Evolutionary conservation across 2,797 vertebrate species (phyloP).

Genomic region (Syngnathus acus): DNA sequence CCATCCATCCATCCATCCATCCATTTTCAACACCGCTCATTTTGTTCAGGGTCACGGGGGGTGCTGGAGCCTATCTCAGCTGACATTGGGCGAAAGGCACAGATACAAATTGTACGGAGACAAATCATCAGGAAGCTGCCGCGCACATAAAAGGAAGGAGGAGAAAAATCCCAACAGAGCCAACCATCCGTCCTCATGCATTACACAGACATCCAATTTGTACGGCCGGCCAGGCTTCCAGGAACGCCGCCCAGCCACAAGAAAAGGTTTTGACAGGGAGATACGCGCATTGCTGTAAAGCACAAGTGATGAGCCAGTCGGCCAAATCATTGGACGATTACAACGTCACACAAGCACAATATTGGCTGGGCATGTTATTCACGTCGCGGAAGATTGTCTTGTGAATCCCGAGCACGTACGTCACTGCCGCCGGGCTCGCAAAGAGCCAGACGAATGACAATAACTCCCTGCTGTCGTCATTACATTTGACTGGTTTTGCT

Average conservation of each 20-base stretch:
- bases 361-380: constrained; percentile 15
- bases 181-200: constrained; percentile 21
- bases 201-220: constrained; percentile 40
- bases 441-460: not conserved
- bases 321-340: constrained; percentile 52
- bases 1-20: too few relatives aligned
- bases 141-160: constrained; percentile 14
- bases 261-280: constrained; percentile 34
- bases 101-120: not conserved
- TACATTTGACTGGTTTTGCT: not conserved
- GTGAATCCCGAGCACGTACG: constrained; percentile 12
- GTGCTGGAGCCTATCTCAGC: too few relatives aligned
- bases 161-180: constrained; percentile 32
- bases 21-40: too few relatives aligned
- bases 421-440: constrained; percentile 7
- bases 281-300: constrained; percentile 14
- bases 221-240: constrained; percentile 18
- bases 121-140: not conserved
- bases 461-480: not conserved
- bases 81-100: too few relatives aligned
- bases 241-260: constrained; percentile 32
- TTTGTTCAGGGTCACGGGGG: not conserved
- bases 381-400: constrained; percentile 11
- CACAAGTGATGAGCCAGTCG: constrained; percentile 41
- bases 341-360: constrained; percentile 23